phyloP scores from a whole-genome alignment of 1,140 invertebrate species.

The Copidosoma floridanum region DNA sequence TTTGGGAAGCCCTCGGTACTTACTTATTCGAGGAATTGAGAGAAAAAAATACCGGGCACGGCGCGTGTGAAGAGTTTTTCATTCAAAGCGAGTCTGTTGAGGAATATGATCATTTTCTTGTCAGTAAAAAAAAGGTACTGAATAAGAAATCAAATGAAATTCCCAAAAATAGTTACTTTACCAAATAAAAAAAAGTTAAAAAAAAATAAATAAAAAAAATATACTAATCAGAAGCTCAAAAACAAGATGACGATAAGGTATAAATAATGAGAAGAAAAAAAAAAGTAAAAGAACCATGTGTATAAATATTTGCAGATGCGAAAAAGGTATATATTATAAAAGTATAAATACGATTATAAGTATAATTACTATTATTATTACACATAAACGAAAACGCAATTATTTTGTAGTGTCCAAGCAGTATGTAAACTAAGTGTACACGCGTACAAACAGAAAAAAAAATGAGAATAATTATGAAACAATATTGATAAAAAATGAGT shows the following conservation, averaged over 20 bases:
- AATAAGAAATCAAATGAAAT: too few species aligned
- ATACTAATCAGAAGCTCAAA: not conserved
- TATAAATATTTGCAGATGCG: conserved; percentile 41
- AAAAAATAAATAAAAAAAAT: conserved; percentile 11
- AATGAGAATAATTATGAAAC: conserved; percentile 35
- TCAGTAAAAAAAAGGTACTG: too few species aligned
- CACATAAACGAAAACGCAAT: conserved; percentile 45
- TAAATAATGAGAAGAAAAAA: too few species aligned
- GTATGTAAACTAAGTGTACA: conserved; percentile 57
- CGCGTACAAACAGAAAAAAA: conserved; percentile 36
- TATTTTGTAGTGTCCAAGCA: conserved; percentile 55
- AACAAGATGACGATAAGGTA: conserved; percentile 40
- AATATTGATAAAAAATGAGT: conserved; percentile 20
- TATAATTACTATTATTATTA: conserved; percentile 45
- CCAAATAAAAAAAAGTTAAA: not conserved
- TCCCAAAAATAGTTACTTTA: too few species aligned
- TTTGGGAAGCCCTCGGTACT: not conserved
- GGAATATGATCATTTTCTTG: too few species aligned
- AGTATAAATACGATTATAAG: conserved; percentile 46
- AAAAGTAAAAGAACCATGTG: conserved; percentile 50
- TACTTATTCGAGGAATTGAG: not conserved
- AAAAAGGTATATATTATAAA: conserved; percentile 36
- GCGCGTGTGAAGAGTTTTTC: not conserved
- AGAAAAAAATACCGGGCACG: not conserved
- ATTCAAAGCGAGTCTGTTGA: too few species aligned